Conservation (phyloP, 37 sponge, comb jelly and placozoan species). For the Aphrocallistes beatrix region DNA sequence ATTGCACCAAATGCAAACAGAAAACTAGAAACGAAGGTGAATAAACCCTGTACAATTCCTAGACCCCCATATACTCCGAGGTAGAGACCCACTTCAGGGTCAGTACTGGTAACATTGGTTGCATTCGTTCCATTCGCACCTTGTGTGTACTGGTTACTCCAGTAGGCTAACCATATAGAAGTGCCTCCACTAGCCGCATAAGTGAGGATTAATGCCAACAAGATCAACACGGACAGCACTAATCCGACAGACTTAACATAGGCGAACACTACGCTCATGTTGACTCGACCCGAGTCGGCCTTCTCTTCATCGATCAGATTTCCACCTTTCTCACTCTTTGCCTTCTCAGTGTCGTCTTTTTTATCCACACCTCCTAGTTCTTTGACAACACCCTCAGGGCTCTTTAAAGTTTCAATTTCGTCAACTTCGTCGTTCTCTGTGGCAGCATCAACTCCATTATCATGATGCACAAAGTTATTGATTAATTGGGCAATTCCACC, state of each 20-base stretch:
- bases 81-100: slow-evolving; percentile 20
- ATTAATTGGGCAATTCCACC: slow-evolving; percentile 80
- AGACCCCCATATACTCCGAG: slow-evolving; percentile 69
- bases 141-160: slow-evolving; percentile 47
- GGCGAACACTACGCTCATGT: slow-evolving; percentile 29
- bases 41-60: slow-evolving; percentile 45
- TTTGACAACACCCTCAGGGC: no score
- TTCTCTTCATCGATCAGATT: slow-evolving; percentile 52
- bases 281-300: slow-evolving; percentile 60
- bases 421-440: background rate
- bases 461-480: slow-evolving; percentile 24
- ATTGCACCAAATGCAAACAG: slow-evolving; percentile 61
- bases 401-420: background rate
- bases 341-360: background rate
- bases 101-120: background rate
- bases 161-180: slow-evolving; percentile 78
- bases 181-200: slow-evolving; percentile 39
- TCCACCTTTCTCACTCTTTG: background rate
- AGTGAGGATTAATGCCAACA: slow-evolving; percentile 22
- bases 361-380: background rate
- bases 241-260: slow-evolving; percentile 33
- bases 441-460: background rate
- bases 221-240: slow-evolving; percentile 22
- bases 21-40: slow-evolving; percentile 41
- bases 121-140: background rate